A percentile compares a stretch with the other conserved stretches of the same genome.
phyloP scores from a whole-genome alignment of 2,113 vertebrate genomes.

The Phocoena phocoena region DNA sequence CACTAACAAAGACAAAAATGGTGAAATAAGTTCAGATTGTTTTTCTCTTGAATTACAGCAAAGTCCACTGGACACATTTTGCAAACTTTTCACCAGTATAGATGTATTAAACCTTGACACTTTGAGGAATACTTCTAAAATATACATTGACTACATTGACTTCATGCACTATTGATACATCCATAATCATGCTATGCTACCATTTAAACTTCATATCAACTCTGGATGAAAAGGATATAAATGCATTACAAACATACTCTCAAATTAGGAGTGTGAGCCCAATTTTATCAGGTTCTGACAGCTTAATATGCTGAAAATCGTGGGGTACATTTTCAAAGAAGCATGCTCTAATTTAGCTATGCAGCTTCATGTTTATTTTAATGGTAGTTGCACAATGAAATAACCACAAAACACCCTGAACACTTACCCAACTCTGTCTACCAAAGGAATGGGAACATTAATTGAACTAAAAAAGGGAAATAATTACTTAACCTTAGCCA shows the following conservation, averaged over 20 bases:
- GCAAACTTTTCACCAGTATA: not conserved
- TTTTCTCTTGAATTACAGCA: not conserved
- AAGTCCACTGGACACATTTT: not conserved
- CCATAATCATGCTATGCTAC: not conserved
- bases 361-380: conserved; percentile 30
- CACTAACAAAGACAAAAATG: not conserved
- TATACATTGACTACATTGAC: not conserved
- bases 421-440: conserved; percentile 24
- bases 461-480: conserved; percentile 52
- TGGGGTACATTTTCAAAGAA: conserved; percentile 63
- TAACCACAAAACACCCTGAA: conserved; percentile 40
- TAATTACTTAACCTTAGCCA: conserved; percentile 40
- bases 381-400: conserved; percentile 49
- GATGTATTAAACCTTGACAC: not conserved
- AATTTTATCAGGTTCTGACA: conserved; percentile 63
- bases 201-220: conserved; percentile 38
- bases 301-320: conserved; percentile 68
- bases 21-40: not conserved
- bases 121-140: conserved; percentile 1
- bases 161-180: not conserved
- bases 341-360: conserved; percentile 48
- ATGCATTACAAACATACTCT: conserved; percentile 37
- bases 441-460: conserved; percentile 10
- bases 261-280: conserved; percentile 45
- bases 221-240: conserved; percentile 37